These are phyloP conservation scores for Dynastes hyllus DNA, from an alignment of 2,888 invertebrate species.

Conservation along the genomic window DNA sequence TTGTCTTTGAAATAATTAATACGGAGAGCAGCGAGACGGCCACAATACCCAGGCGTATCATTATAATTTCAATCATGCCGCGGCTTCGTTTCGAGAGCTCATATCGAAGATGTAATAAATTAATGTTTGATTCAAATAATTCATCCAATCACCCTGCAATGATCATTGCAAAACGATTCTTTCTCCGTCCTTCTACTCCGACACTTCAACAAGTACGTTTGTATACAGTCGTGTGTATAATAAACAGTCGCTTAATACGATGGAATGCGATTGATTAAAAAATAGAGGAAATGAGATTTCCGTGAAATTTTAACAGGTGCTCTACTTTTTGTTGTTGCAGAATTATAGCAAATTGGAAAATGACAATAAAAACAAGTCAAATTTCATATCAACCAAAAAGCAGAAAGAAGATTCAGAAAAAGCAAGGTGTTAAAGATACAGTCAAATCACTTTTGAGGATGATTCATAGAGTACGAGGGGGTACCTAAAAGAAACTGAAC, in stretches of 20 bases:
- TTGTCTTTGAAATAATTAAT: slow-evolving; percentile 38
- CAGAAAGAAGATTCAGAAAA: too few relatives aligned
- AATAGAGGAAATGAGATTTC: too few relatives aligned
- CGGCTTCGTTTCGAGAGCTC: slow-evolving; percentile 6
- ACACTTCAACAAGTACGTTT: not conserved
- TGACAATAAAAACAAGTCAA: too few relatives aligned
- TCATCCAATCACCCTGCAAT: slow-evolving; percentile 20
- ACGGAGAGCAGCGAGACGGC: slow-evolving; percentile 4
- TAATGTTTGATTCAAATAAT: slow-evolving; percentile 25
- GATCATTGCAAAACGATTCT: slow-evolving; percentile 6
- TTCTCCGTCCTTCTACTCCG: not conserved
- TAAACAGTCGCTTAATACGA: not conserved
- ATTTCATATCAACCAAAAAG: too few relatives aligned
- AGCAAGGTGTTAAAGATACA: too few relatives aligned
- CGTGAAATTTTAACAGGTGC: too few relatives aligned
- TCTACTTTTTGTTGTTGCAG: too few relatives aligned
- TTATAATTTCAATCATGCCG: slow-evolving; percentile 26
- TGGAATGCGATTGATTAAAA: not conserved
- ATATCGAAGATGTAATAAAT: slow-evolving; percentile 36
- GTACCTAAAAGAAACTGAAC: too few relatives aligned
- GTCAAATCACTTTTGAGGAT: too few relatives aligned
- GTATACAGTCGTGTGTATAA: not conserved
- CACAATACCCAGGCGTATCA: slow-evolving; percentile 19
- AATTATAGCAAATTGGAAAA: too few relatives aligned
- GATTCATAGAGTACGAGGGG: too few relatives aligned